phyloP scores from a whole-genome alignment of 2,888 invertebrate species.

The Nineta flava region DNA sequence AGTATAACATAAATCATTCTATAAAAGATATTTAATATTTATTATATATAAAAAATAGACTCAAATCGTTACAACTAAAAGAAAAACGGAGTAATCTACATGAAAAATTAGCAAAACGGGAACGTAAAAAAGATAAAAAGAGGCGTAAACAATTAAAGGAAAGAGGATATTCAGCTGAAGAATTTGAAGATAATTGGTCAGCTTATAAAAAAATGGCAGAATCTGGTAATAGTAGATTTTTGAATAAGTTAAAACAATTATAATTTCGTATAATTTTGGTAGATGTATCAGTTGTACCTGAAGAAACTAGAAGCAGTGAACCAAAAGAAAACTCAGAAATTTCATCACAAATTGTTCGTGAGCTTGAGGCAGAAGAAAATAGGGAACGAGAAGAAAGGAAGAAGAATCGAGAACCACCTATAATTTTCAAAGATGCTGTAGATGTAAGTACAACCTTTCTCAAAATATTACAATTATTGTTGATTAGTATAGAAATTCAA shows the following conservation, averaged over 20 bases:
- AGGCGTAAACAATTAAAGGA: slow-evolving; percentile 38
- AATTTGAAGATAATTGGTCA: background rate
- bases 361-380: slow-evolving; percentile 45
- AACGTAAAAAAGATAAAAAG: slow-evolving; percentile 57
- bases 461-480: background rate
- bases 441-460: slow-evolving; percentile 37
- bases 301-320: slow-evolving; percentile 15
- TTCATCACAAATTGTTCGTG: slow-evolving; percentile 35
- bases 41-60: slow-evolving; percentile 21
- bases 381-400: slow-evolving; percentile 52
- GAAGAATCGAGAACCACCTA: slow-evolving; percentile 59
- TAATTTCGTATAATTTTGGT: background rate
- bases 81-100: slow-evolving; percentile 50
- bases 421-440: slow-evolving; percentile 53
- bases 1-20: no score
- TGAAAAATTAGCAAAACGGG: slow-evolving; percentile 57
- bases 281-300: slow-evolving; percentile 1
- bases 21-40: no score
- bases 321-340: slow-evolving; percentile 28
- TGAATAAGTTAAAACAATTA: background rate
- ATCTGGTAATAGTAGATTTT: background rate
- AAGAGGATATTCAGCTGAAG: slow-evolving; percentile 17
- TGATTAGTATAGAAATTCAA: no score
- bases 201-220: background rate
- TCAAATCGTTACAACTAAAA: slow-evolving; percentile 47